phyloP scores from a whole-genome alignment of 1,140 invertebrate species.

The Copidosoma floridanum region DNA sequence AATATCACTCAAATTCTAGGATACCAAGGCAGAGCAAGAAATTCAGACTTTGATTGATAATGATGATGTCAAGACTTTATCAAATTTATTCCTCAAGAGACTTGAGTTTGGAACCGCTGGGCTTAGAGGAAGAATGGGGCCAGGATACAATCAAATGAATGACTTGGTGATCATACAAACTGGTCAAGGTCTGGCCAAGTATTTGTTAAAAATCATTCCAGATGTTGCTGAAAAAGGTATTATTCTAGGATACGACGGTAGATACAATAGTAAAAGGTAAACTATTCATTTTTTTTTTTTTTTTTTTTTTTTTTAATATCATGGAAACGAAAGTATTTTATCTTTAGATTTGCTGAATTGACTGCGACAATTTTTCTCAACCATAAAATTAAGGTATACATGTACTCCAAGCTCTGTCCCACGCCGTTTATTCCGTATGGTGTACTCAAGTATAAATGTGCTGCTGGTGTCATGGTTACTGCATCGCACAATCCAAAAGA shows the following conservation, averaged over 20 bases:
- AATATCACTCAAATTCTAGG: too few species aligned
- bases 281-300: constrained; percentile 1
- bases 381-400: constrained; percentile 75
- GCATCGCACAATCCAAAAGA: constrained; percentile 99
- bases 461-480: constrained; percentile 92
- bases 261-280: constrained; percentile 88
- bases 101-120: constrained; percentile 90
- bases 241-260: constrained; percentile 92
- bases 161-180: constrained; percentile 97
- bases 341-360: constrained; percentile 84
- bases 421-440: constrained; percentile 92
- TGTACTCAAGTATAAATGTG: constrained; percentile 68
- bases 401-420: constrained; percentile 80
- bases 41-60: constrained; percentile 57
- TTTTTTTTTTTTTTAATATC: constrained; percentile 7
- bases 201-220: constrained; percentile 64
- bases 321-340: background rate
- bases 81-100: constrained; percentile 63
- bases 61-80: constrained; percentile 57
- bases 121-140: constrained; percentile 85
- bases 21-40: constrained; percentile 56
- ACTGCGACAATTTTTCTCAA: constrained; percentile 81
- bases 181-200: constrained; percentile 85
- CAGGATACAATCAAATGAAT: constrained; percentile 93
- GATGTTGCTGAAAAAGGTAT: constrained; percentile 67